Percentiles rank a stretch among this genome's conserved stretches.
Conservation (phyloP, 1,140 invertebrate genomes). For the Aphelinus atriplicis region DNA sequence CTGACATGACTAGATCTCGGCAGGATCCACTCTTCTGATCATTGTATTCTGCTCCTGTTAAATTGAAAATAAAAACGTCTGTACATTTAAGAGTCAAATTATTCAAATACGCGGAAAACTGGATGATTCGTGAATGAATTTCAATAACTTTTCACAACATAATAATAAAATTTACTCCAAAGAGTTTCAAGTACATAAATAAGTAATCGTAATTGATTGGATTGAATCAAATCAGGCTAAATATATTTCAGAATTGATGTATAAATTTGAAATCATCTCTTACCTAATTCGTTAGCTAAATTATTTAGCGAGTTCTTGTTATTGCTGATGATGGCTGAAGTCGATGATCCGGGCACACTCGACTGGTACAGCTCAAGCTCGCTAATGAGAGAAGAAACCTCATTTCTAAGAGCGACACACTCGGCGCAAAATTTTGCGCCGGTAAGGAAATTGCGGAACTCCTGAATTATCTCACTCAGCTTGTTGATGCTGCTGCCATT, state of each 20-base stretch:
- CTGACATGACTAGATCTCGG: constrained; percentile 52
- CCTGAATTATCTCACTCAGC: constrained; percentile 44
- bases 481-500: constrained; percentile 28
- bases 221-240: background rate
- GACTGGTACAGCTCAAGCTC: constrained; percentile 42
- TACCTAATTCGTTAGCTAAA: constrained; percentile 43
- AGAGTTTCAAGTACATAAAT: background rate
- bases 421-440: constrained; percentile 44
- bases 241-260: background rate
- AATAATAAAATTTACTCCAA: background rate
- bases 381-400: constrained; percentile 42
- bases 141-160: background rate
- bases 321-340: constrained; percentile 10
- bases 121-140: too few relatives aligned
- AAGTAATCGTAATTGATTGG: background rate
- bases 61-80: background rate
- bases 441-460: constrained; percentile 39
- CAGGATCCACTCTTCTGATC: constrained; percentile 51
- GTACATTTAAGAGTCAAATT: background rate
- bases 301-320: constrained; percentile 37
- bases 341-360: background rate
- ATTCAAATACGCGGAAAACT: too few relatives aligned
- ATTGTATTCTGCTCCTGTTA: constrained; percentile 46
- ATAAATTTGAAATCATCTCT: background rate
- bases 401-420: constrained; percentile 34